These are phyloP conservation scores for Graphium colonna DNA, from an alignment of 2,888 invertebrate species.

Conservation along the genomic window DNA sequence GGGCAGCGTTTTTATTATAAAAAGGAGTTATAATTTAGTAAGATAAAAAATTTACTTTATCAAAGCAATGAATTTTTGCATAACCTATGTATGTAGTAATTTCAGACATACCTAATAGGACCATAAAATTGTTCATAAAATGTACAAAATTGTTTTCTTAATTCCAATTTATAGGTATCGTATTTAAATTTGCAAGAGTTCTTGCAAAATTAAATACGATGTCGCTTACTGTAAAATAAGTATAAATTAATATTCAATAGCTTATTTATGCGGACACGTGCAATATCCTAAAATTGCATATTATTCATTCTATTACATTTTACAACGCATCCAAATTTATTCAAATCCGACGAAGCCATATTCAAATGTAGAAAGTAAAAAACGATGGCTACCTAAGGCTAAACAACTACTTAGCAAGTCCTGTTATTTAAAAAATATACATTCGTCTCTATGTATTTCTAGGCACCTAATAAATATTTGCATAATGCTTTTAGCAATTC, in stretches of 20 bases:
- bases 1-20: too few species aligned
- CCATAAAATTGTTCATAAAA: too few species aligned
- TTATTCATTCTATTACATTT: constrained; percentile 8
- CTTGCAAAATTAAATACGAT: background rate
- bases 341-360: constrained; percentile 11
- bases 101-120: too few species aligned
- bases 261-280: constrained; percentile 8
- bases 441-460: too few species aligned
- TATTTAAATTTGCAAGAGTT: too few species aligned
- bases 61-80: too few species aligned
- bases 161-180: too few species aligned
- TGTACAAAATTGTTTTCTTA: too few species aligned
- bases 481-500: constrained; percentile 13
- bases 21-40: too few species aligned
- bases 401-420: background rate
- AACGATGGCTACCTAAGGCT: background rate
- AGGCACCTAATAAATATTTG: constrained; percentile 1
- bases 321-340: constrained; percentile 18
- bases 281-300: constrained; percentile 2
- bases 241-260: constrained; percentile 4
- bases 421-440: constrained; percentile 10
- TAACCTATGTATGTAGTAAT: too few species aligned
- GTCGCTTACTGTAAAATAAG: background rate
- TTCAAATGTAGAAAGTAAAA: constrained; percentile 6
- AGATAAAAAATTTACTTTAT: too few species aligned